A percentile compares a stretch with the other conserved stretches of the same genome.
Conservation (phyloP, 2,888 invertebrate genomes). For the Callinectes sapidus region DNA sequence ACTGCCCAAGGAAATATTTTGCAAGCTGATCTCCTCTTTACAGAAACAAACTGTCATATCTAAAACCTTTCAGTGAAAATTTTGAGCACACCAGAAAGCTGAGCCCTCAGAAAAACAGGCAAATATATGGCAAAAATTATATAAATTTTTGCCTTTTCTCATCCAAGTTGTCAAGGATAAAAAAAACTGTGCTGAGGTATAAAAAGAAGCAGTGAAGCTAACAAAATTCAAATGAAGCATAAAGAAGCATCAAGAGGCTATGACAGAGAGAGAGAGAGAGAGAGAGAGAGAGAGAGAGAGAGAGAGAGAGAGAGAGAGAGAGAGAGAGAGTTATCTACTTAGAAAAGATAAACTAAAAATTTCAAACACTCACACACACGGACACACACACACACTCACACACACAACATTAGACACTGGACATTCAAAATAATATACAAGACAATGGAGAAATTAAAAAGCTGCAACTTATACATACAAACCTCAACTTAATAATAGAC, state of each 20-base stretch:
- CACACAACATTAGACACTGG: not conserved
- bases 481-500: not conserved
- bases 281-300: not conserved
- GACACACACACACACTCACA: not conserved
- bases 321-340: not conserved
- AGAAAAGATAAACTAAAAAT: not conserved
- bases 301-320: not conserved
- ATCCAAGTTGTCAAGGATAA: not conserved
- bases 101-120: not conserved
- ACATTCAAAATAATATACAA: not conserved
- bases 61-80: not conserved
- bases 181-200: not conserved
- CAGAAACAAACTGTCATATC: too few species aligned
- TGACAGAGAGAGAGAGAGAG: not conserved
- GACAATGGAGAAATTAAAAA: not conserved
- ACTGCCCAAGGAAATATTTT: too few species aligned
- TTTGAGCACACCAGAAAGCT: not conserved
- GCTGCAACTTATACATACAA: constrained; percentile 3
- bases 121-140: not conserved
- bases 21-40: too few species aligned
- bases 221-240: not conserved
- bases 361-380: not conserved
- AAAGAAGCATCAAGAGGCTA: not conserved
- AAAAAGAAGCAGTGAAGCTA: not conserved
- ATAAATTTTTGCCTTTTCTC: not conserved